Evolutionary conservation across 2,888 invertebrate genomes (phyloP).

Genomic region (Hypolimnas misippus): DNA sequence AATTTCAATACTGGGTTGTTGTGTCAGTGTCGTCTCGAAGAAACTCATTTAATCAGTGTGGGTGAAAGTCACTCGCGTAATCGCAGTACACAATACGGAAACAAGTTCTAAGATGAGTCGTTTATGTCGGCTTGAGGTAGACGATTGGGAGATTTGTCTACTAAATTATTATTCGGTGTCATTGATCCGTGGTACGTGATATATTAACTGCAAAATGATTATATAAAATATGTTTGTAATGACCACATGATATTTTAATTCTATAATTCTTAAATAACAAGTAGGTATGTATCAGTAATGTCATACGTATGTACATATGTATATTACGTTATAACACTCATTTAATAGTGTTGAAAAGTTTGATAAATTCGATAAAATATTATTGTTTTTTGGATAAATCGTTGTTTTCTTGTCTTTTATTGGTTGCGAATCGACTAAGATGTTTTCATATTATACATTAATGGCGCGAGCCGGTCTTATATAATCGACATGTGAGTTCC

Average conservation of each 20-base stretch:
- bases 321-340: no score
- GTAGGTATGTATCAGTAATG: no score
- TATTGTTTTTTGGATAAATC: neutral
- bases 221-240: no score
- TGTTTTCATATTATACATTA: slow-evolving; percentile 30
- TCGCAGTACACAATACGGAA: slow-evolving; percentile 34
- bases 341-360: neutral
- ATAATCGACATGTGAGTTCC: slow-evolving; percentile 59
- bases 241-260: no score
- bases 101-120: slow-evolving; percentile 36
- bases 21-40: slow-evolving; percentile 31
- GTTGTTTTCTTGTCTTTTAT: neutral
- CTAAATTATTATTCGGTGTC: neutral
- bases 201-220: neutral
- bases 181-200: neutral
- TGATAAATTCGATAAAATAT: neutral
- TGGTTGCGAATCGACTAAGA: neutral
- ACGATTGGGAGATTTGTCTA: slow-evolving; percentile 12
- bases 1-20: slow-evolving; percentile 24
- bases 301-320: no score
- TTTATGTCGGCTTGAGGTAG: slow-evolving; percentile 22
- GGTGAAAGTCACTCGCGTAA: slow-evolving; percentile 44
- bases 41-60: slow-evolving; percentile 24
- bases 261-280: no score
- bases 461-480: slow-evolving; percentile 50